These are phyloP conservation scores for Heliconius eleuchia DNA, from an alignment of 1,140 invertebrate species.

Conservation along the genomic window DNA sequence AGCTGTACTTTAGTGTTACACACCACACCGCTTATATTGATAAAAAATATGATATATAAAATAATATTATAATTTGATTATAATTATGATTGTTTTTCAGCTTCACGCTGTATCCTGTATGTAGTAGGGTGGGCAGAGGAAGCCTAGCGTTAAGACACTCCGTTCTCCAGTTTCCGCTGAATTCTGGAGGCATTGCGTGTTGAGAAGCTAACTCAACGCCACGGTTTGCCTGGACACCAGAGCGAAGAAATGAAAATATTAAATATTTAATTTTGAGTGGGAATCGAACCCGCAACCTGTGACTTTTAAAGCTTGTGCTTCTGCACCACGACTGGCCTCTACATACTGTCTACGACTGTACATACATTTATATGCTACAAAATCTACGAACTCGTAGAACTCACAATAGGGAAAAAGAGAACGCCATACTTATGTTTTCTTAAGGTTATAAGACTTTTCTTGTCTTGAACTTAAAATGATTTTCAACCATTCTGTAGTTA, in stretches of 20 bases:
- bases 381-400: slow-evolving; percentile 1
- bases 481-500: no score
- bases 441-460: not conserved
- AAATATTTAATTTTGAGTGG: no score
- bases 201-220: not conserved
- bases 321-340: no score
- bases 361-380: not conserved
- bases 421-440: no score
- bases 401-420: not conserved
- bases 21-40: no score
- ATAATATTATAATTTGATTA: no score
- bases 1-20: not conserved
- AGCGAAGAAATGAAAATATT: no score
- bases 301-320: no score
- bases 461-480: not conserved
- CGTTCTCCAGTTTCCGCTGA: no score
- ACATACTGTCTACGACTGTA: no score
- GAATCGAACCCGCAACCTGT: no score
- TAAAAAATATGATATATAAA: no score
- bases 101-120: not conserved
- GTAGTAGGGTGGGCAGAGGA: not conserved
- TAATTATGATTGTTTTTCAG: not conserved
- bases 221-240: not conserved
- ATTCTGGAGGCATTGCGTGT: not conserved
- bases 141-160: not conserved